Base-by-base conservation (phyloP, 1,140 invertebrate genomes). In the Drosophila nannoptera region DNA sequence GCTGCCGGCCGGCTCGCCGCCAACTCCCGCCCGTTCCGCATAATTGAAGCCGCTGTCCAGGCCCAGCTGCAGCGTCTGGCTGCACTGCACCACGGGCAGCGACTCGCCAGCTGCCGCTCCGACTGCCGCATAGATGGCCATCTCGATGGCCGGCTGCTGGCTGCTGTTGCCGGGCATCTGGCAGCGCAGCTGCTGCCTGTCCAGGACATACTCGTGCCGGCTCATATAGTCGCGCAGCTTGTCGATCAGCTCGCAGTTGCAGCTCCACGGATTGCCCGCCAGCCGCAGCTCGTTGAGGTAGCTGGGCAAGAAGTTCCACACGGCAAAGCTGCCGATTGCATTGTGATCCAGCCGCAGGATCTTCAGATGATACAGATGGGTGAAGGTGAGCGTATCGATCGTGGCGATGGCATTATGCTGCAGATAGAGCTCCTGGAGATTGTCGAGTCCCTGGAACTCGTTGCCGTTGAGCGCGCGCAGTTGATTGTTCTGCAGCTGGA, bases 191-290 rank as follows among this genome's bases (percentile, higher is more conserved):
- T 91, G 91, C 8, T 91, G 81, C 29, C 92, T 87, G 87, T 96
- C 95, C 46, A 89, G 89, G 0, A 96, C 93, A 14, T 92, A 92
- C 52, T 91, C 92, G 12, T 92, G 92, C 46, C 92, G 91, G 43
- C 92, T 91, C 60, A 94, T 92, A 93, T 95, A 97, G 80, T 96
- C 94, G 62, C 94, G 92, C 77, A 96, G 93, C 83, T 93, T 92
- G 81, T 94, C 93, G 7, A 94, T 92, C 83, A 95, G 96, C 70
- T 95, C 93, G 90, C 97, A 97, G 61, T 96, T 94, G 89, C 97
- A 97, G 32, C 93, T 94, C 96, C 96, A 98, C 4, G 95, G 95
- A 89, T 97, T 98, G 5, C 91, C 92, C 0, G 94, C 92, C 33
- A 97, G 88, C 0, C 92, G 93, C 58, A 97, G 88, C 77, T 94